These are phyloP conservation scores for Tubulanus polymorphus DNA, from an alignment of 2,888 invertebrate species.

Conservation along the genomic window DNA sequence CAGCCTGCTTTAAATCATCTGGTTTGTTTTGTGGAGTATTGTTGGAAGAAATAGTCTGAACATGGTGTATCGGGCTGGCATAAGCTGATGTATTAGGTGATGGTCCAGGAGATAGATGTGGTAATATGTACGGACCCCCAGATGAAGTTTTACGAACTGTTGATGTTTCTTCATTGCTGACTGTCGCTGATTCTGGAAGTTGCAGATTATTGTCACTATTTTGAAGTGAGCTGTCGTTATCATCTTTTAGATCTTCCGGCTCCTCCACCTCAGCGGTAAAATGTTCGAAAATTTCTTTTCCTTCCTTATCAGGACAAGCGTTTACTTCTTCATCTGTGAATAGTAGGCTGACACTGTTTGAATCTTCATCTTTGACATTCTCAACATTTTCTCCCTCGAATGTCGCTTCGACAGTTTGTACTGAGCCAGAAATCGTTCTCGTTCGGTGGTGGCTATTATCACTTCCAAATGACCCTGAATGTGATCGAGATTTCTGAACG, in stretches of 20 bases:
- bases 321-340: constrained; percentile 13
- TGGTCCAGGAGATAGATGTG: constrained; percentile 11
- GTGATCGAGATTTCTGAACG: too few relatives aligned
- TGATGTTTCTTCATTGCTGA: neutral
- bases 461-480: too few relatives aligned
- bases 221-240: neutral
- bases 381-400: neutral
- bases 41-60: constrained; percentile 11
- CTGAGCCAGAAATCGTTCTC: too few relatives aligned
- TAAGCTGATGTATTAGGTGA: constrained; percentile 12
- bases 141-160: constrained; percentile 5
- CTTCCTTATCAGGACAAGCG: constrained; percentile 17
- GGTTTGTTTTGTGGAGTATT: too few relatives aligned
- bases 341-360: constrained; percentile 20
- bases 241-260: too few relatives aligned
- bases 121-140: neutral
- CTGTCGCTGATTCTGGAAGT: neutral
- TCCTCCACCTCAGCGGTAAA: constrained; percentile 21
- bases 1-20: too few relatives aligned
- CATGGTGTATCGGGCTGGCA: constrained; percentile 24
- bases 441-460: too few relatives aligned
- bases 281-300: constrained; percentile 25
- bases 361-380: neutral
- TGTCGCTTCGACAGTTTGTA: neutral
- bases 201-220: neutral